Base-by-base conservation (phyloP, 2,113 vertebrate species). In the Microtus pennsylvanicus region DNA sequence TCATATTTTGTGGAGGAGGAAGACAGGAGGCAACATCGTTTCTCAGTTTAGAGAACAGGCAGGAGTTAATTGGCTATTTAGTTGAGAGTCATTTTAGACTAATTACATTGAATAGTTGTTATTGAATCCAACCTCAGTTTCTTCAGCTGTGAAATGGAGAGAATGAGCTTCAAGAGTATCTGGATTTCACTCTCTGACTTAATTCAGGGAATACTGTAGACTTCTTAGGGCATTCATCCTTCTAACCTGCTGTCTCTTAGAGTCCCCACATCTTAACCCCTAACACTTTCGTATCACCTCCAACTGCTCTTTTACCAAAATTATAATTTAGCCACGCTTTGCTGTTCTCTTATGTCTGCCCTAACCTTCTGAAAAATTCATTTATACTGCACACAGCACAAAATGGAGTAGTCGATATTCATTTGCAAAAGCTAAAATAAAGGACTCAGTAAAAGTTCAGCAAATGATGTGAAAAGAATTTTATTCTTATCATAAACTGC, bases 131-230 rank as follows among this genome's bases (percentile, higher is more conserved):
- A 45, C 5, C 6, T 87, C 5, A 72, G 74, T 80, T 91, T 88
- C 5, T 85, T 70, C 35, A 74, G 55, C 52, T 89, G 19, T 78
- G 55, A 95, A 96, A 90, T 69, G 63, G 13, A 35, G 45, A 89
- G 70, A n/a, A 42, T 80, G 42, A 82, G 33, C 26, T 90, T 35
- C 69, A 8, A 4, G 70, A 76, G 47, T 58, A 12, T 88, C n/a
- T 87, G 5, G 70, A 22, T 7, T 74, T 4, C 3, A 81, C 35
- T 78, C 91, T 82, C 63, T 74, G 77, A 58, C 11, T 92, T 5
- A 72, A 30, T 65, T 77, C 58, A 86, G 14, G 5, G 5, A 77
- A 86, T 17, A 85, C 1, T 76, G 7, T 19, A 90, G 63, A 35
- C 24, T 30, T 11, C 70, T 93, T 94, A 76, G 35, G 35, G 65